Base-by-base conservation (phyloP, 2,113 vertebrate genomes). In the Piliocolobus tephrosceles region DNA sequence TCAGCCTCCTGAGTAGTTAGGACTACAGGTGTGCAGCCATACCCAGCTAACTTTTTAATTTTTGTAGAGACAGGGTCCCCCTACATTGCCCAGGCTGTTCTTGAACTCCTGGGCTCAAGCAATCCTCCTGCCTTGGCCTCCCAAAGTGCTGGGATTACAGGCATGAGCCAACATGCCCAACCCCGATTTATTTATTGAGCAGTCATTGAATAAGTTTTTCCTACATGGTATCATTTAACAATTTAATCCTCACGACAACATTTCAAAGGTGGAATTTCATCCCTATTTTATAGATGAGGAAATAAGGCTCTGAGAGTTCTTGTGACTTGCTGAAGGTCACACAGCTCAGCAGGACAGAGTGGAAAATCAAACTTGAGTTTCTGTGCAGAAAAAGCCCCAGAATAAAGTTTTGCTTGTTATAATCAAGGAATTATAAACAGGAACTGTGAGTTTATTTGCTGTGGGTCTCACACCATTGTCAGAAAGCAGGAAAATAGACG, bases 401-500 rank as follows among this genome's bases (percentile, higher is more conserved):
- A 79, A 50, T 25, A 57, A 68, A 23, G 78, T 38, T 50, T 82
- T 22, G 76, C 66, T 45, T 45, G 30, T 61, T 81, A 25, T 30
- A 64, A 43, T 81, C n/a, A 1, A 16, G 50, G 22, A 72, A 91
- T 76, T 52, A 91, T n/a, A 92, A 91, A 73, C 52, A 87, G 64
- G 75, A 73, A 73, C n/a, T 64, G 43, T 81, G 89, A 61, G 89
- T 95, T 87, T 86, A 58, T 61, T 80, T 80, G 64, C 61, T 5
- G 4, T n/a, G 43, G 23, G 12, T 92, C 64, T 80, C 72, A 91
- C 22, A 55, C 75, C 55, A 80, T 52, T 87, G 89, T 87, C 18
- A 4, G 55, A 95, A 79, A 79, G 58, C 50, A 90, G 88, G 94
- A 91, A 91, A 80, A 91, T 52, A 61, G 78, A 73, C n/a, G 35